Evolutionary conservation across 1,140 invertebrate genomes (phyloP), one percentile per base, ranked within the genome.

Genomic region (Euwallacea fornicatus): DNA sequence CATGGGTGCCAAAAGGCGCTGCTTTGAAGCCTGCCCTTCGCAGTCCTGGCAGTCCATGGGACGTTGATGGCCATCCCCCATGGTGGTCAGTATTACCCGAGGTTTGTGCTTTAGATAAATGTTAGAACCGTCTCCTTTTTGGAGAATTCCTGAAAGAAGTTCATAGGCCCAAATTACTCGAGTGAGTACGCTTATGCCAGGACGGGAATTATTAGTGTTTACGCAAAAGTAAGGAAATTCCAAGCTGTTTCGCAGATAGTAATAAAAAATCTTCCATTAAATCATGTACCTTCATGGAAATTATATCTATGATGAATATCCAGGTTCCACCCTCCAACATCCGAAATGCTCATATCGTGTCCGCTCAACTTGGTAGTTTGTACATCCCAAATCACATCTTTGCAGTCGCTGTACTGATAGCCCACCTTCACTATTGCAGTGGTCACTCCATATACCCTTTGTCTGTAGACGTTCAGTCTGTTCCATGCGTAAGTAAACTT

Each of bases 401-500:
- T 92, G 82, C 97, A 99, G 75, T 94, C 93, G 16, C 86, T 90
- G 79, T 98, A 98, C 80, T 98, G 92, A 81, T 98, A 98, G 0
- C 97, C 97, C 11, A 98, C 95, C 84, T 94, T 95, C 0, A 99
- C 95, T 82, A 94, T 86, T 2, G 93, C 94, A 0, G 93, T 95
- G 0, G 94, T 95, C 0, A 95, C 91, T 0, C 94, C 94, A 76
- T 95, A 96, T 41, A 98, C 96, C 67, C 95, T 87, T 84, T 98
- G 96, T 42, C 94, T 87, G 79, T 98, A 98, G n/a, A 97, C 95
- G 80, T 99, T 98, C 2, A 95, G 83, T 71, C 96, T 86, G 79
- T 98, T 96, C 97, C 97, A 98, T 0, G 95, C 91, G 79, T 97
- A 98, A 0, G 95, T 97, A 79, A 96, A 98, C 80, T 96, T 97